Conservation (phyloP, 2,888 invertebrate species). For the Tryphoninae sp. region DNA sequence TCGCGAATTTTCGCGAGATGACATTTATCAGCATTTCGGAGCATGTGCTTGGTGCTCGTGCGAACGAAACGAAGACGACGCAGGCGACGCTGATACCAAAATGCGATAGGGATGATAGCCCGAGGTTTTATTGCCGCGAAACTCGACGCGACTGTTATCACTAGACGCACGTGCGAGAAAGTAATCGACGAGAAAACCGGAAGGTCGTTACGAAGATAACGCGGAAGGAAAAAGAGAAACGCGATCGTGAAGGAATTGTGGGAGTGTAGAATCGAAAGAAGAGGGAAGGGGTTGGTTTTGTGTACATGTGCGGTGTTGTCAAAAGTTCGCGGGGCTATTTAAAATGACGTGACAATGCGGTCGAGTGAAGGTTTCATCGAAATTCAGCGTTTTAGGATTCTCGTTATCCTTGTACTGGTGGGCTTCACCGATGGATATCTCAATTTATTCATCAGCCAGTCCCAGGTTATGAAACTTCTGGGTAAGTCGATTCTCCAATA, state of each 20-base stretch:
- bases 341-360: conserved; percentile 79
- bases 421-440: conserved; percentile 86
- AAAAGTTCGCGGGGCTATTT: conserved; percentile 37
- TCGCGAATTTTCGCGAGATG: conserved; percentile 39
- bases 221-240: conserved; percentile 16
- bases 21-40: conserved; percentile 53
- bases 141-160: conserved; percentile 46
- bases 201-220: conserved; percentile 14
- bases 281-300: conserved; percentile 57
- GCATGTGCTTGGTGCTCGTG: conserved; percentile 39
- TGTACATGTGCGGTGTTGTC: conserved; percentile 30
- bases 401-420: conserved; percentile 75
- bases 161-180: conserved; percentile 39
- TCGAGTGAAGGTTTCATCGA: conserved; percentile 78
- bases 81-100: conserved; percentile 24
- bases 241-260: conserved; percentile 38
- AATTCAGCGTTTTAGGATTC: conserved; percentile 75
- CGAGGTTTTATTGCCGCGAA: conserved; percentile 44
- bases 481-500: conserved; percentile 83
- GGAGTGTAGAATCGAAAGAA: conserved; percentile 43
- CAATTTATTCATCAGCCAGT: conserved; percentile 90
- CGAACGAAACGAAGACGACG: conserved; percentile 39
- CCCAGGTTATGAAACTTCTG: conserved; percentile 90
- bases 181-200: background rate
- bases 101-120: conserved; percentile 50